phyloP scores from a whole-genome alignment of 2,797 vertebrate species.

The Coilia nasus region DNA sequence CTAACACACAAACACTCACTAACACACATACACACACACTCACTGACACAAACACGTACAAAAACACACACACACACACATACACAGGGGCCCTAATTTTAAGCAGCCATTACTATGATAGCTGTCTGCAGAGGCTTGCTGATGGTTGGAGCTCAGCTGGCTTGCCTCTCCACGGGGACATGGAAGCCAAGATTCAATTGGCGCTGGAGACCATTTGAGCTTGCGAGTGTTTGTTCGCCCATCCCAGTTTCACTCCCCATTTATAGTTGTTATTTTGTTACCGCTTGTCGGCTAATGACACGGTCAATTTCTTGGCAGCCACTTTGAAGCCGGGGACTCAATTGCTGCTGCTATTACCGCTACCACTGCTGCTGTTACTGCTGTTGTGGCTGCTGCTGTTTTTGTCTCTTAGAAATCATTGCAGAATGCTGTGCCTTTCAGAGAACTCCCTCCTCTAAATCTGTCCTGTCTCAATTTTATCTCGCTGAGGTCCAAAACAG shows the following conservation, averaged over 20 bases:
- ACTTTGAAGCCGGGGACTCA: not conserved
- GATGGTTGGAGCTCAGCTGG: slow-evolving; percentile 30
- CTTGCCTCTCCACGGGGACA: slow-evolving; percentile 32
- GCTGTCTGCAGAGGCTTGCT: slow-evolving; percentile 16
- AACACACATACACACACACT: too few species aligned
- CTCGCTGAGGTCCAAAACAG: not conserved
- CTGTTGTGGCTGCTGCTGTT: too few species aligned
- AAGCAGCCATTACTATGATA: slow-evolving; percentile 18
- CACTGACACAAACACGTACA: too few species aligned
- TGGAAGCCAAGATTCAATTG: not conserved
- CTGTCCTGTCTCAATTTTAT: not conserved
- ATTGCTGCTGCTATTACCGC: not conserved
- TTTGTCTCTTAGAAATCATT: not conserved
- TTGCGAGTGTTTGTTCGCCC: not conserved
- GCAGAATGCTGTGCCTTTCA: not conserved
- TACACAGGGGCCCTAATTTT: not conserved
- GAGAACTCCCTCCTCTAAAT: not conserved
- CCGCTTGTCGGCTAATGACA: slow-evolving; percentile 14
- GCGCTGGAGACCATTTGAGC: not conserved
- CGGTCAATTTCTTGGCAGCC: slow-evolving; percentile 5
- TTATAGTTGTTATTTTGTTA: slow-evolving; percentile 14
- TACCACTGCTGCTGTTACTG: not conserved
- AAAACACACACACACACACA: not conserved
- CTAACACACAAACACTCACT: too few species aligned
- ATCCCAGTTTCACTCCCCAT: not conserved